Percentiles rank a stretch among this genome's conserved stretches.
phyloP scores from a whole-genome alignment of 2,113 vertebrate species.

The Notiomystis cincta region DNA sequence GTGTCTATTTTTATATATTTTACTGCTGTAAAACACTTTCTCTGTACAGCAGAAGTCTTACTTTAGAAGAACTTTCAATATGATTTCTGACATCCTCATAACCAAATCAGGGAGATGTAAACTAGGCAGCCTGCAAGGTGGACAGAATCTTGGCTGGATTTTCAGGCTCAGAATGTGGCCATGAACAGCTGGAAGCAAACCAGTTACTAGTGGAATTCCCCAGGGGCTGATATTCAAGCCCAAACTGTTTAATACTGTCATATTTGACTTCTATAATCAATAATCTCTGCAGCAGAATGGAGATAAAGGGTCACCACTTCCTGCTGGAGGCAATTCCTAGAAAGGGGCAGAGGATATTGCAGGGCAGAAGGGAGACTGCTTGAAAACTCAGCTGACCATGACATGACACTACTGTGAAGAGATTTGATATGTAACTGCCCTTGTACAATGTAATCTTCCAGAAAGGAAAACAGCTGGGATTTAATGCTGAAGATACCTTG shows the following conservation, averaged over 20 bases:
- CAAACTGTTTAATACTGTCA: not conserved
- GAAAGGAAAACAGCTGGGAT: not conserved
- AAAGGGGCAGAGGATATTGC: not conserved
- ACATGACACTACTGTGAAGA: not conserved
- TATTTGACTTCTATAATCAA: not conserved
- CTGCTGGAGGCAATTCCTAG: not conserved
- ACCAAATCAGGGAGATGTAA: not conserved
- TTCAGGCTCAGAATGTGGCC: not conserved
- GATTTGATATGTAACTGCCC: not conserved
- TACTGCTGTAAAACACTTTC: not conserved
- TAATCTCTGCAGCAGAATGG: not conserved
- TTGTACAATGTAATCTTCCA: not conserved
- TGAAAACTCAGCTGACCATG: not conserved
- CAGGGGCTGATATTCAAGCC: not conserved
- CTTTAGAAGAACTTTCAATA: not conserved
- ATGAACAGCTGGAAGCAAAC: not conserved
- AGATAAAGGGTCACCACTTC: not conserved
- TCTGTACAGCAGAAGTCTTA: not conserved
- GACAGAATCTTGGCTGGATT: not conserved
- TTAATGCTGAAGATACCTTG: not conserved
- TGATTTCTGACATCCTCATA: not conserved
- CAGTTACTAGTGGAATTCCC: not conserved
- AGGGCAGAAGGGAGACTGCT: not conserved
- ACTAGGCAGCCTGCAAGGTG: not conserved
- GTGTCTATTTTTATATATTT: not conserved